phyloP scores from a whole-genome alignment of 2,797 vertebrate species.

The Pipistrellus pygmaeus region DNA sequence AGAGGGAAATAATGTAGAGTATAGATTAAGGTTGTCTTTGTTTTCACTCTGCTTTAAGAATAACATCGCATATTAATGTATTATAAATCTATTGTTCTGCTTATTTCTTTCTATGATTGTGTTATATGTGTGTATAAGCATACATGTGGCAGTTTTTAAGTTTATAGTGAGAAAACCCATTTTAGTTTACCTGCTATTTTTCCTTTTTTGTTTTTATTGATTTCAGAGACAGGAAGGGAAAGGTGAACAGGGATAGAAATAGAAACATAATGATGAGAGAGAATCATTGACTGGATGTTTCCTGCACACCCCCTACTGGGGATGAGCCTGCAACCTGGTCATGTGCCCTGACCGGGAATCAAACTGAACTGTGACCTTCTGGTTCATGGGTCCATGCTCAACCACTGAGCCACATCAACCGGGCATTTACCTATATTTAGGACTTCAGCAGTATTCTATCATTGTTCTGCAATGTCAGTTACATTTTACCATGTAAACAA shows the following conservation, averaged over 20 bases:
- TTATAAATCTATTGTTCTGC: constrained; percentile 10
- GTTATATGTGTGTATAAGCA: neutral
- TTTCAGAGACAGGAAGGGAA: no score
- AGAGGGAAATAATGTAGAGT: neutral
- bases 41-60: neutral
- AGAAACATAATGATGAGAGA: no score
- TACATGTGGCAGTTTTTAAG: neutral
- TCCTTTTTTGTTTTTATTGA: neutral
- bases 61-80: constrained; percentile 2
- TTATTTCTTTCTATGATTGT: neutral
- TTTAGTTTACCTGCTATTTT: constrained; percentile 53
- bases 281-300: no score
- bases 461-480: neutral
- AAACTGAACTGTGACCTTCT: no score
- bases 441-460: neutral
- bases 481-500: constrained; percentile 27
- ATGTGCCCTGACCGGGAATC: no score
- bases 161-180: constrained; percentile 5
- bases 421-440: constrained; percentile 20
- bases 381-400: no score
- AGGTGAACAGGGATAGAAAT: no score
- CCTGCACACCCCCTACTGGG: no score
- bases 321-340: no score
- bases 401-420: no score
- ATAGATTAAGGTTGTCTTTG: constrained; percentile 15